Percentiles rank a stretch among this genome's conserved stretches.
Evolutionary conservation across 2,888 invertebrate species (phyloP).

Genomic region (Fabriciana adippe): DNA sequence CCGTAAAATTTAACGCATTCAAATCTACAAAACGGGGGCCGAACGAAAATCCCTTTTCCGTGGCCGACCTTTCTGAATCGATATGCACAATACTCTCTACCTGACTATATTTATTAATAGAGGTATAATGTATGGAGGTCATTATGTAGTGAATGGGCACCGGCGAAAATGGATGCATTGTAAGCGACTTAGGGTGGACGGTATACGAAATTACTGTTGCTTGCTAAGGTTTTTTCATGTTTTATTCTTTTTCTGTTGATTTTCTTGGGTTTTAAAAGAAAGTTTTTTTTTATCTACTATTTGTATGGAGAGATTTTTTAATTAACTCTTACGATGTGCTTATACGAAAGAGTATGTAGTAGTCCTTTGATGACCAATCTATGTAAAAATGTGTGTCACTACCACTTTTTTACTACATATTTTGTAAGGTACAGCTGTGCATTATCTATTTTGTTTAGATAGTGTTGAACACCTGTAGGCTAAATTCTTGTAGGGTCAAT

Average conservation of each 20-base stretch:
- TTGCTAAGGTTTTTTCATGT: conserved; percentile 37
- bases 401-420: too few species aligned
- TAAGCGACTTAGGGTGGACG: conserved; percentile 50
- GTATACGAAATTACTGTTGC: conserved; percentile 59
- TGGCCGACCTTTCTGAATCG: conserved; percentile 64
- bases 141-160: conserved; percentile 58
- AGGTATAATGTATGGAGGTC: conserved; percentile 49
- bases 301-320: too few species aligned
- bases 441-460: too few species aligned
- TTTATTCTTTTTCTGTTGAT: conserved; percentile 19
- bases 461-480: too few species aligned
- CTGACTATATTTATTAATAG: conserved; percentile 23
- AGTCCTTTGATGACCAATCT: too few species aligned
- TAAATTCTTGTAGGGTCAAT: too few species aligned
- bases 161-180: conserved; percentile 53
- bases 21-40: conserved; percentile 52
- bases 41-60: conserved; percentile 61
- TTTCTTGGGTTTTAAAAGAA: conserved; percentile 6
- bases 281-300: neutral
- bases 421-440: too few species aligned
- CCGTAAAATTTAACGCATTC: conserved; percentile 78
- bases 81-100: conserved; percentile 58
- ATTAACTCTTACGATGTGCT: too few species aligned
- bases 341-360: too few species aligned
- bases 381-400: too few species aligned